A percentile compares a stretch with the other conserved stretches of the same genome.
Evolutionary conservation across 2,113 vertebrate genomes (phyloP).

Genomic region (Panurus biarmicus): DNA sequence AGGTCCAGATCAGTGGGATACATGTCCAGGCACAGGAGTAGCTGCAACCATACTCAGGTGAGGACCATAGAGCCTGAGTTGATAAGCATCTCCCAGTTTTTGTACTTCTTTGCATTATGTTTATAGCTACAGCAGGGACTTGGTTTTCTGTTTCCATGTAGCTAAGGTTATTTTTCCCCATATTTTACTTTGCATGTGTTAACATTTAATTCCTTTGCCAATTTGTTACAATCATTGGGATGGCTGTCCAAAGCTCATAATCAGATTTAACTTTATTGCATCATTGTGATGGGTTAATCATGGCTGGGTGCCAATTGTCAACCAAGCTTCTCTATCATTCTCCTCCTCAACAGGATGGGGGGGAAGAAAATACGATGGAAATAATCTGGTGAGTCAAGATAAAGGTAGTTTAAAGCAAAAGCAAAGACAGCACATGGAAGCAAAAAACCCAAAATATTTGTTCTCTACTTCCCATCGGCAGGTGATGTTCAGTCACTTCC

Average conservation of each 20-base stretch:
- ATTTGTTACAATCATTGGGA: background rate
- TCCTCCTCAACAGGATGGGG: background rate
- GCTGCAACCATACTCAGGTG: accelerated
- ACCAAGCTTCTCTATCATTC: background rate
- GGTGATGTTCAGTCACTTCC: background rate
- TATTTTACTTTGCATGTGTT: background rate
- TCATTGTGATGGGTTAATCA: background rate
- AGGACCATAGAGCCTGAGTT: background rate
- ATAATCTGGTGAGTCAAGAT: background rate
- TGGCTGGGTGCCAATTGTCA: background rate
- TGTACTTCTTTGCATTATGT: background rate
- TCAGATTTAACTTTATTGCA: background rate
- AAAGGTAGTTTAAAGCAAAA: background rate
- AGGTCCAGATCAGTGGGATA: background rate
- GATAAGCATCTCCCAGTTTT: background rate
- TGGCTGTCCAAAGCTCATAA: background rate
- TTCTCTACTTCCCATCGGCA: background rate
- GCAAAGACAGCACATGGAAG: background rate
- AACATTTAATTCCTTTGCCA: background rate
- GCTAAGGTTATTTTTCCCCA: background rate
- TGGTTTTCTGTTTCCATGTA: background rate
- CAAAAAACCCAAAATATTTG: background rate
- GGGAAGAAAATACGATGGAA: background rate
- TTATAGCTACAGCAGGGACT: background rate
- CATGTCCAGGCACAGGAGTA: background rate